Evolutionary conservation across 2,797 vertebrate species (phyloP), one percentile per base, ranked within the genome.

Genomic region (Typhlichthys subterraneus): DNA sequence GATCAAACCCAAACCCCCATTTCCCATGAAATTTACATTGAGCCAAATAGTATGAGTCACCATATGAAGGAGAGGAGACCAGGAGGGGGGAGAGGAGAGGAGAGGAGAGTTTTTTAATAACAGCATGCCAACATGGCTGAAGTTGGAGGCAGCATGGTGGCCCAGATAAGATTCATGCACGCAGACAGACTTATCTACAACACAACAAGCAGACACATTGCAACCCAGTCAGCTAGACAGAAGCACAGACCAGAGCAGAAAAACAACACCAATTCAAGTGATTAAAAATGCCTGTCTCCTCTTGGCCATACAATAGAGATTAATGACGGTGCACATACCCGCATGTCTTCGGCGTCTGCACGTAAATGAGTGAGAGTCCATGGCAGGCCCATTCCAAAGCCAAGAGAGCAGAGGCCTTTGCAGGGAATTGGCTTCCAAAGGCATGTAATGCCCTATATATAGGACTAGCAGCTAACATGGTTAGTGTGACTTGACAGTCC

Each of bases 341-440:
- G 88, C 82, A 82, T 89, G 87, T 83, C 88, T 92, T 89, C 83
- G 93, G 80, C 82, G 89, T 84, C 88, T 89, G 62, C 82, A 90
- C 12, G 80, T 82, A 57, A 90, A 90, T 0, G 86, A 72, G 59
- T 88, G 88, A 51, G 88, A 65, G 69, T 94, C 93, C 92, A 93
- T 93, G 77, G 70, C 72, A 17, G 76, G 79, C 78, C 83, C 91
- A 92, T 85, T 78, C 77, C 85, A 80, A 79, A 77, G 61, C 72
- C 64, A 75, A 78, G 67, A 14, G 60, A 77, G 65, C 70, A 61
- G 47, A 83, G 68, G 76, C 63, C 55, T 80, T 81, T 73, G 63
- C 62, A 45, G 45, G 59, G 51, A 48, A 61, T 71, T 65, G 51
- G 42, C 66, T 65, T 67, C 73, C 70, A 63, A 42, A 68, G 82